Base-by-base conservation (phyloP, 2,888 invertebrate species). In the Monopis laevigella region DNA sequence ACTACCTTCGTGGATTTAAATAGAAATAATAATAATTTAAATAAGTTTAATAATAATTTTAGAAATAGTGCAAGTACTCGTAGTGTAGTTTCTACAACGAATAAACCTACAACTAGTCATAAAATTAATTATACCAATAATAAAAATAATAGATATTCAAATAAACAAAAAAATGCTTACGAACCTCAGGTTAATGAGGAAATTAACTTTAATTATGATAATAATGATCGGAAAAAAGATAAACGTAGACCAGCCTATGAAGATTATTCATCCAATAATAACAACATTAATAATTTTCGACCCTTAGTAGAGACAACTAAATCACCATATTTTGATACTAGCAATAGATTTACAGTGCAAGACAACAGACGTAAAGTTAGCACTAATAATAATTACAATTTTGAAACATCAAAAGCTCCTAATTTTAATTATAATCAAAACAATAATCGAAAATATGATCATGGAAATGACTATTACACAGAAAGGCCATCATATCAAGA, bases 401-500 rank as follows among this genome's bases (percentile, higher is more conserved):
- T 29, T 8, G 12, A 38, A 2, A 26, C 17, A 13, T 10, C 14
- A 4, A 19, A 21, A 12, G 24, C 12, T 17, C 14, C 17, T 12
- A 26, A 5, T 26, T 16, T 26, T 26, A 26, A 11, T 27, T n/a
- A 26, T 7, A 39, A 30, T 21, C 28, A 19, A 12, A 29, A 12
- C 18, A 19, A 8, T 16, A 18, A 36, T 5, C 11, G 12, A 24
- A 11, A 19, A 7, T 19, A 24, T 24, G 8, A 24, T 24, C 24
- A n/a, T n/a, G n/a, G n/a, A n/a, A n/a, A n/a, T n/a, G 19, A 28
- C 11, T 13, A 28, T 17, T 7, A 39, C 7, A 40, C 34, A 35
- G 21, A 8, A 50, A 49, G 30, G 41, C 43, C 11, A 50, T 49
- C 8, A 41, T 2, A 13, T n/a, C 29, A 11, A 24, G 24, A 24